phyloP scores from a whole-genome alignment of 2,888 invertebrate species.

The Pimpla rufipes region DNA sequence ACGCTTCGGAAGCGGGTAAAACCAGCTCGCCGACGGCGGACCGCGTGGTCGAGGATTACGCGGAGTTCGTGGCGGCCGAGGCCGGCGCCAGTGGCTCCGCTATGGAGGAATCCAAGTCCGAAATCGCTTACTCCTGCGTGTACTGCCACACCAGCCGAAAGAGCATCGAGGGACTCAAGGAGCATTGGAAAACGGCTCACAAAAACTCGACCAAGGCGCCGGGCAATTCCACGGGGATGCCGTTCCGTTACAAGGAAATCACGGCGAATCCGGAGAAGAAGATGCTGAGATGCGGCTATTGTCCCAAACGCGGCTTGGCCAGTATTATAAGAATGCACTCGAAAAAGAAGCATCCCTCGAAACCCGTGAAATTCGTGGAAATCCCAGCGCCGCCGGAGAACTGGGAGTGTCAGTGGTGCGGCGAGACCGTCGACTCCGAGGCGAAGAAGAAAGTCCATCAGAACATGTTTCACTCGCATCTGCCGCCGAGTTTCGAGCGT shows the following conservation, averaged over 20 bases:
- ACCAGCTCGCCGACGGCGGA: conserved; percentile 48
- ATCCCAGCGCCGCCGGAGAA: conserved; percentile 68
- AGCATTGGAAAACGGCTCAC: conserved; percentile 80
- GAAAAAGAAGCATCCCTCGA: conserved; percentile 73
- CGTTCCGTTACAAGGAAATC: conserved; percentile 76
- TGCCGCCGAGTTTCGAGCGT: conserved; percentile 77
- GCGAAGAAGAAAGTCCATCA: conserved; percentile 83
- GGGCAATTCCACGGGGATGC: conserved; percentile 58
- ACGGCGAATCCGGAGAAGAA: conserved; percentile 48
- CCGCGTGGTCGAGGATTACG: conserved; percentile 70
- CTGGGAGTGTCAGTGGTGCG: conserved; percentile 82
- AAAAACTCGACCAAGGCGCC: conserved; percentile 60
- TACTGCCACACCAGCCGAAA: conserved; percentile 79
- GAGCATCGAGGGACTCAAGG: conserved; percentile 74
- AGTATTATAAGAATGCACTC: conserved; percentile 75
- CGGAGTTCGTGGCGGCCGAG: conserved; percentile 76
- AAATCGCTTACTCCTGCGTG: conserved; percentile 76
- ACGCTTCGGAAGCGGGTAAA: conserved; percentile 15
- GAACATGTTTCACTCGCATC: conserved; percentile 82
- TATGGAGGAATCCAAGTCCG: conserved; percentile 26
- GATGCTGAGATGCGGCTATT: conserved; percentile 76
- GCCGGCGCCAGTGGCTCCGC: conserved; percentile 3
- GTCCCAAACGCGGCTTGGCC: conserved; percentile 76
- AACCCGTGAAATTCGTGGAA: conserved; percentile 73
- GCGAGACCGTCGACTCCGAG: conserved; percentile 80